Percentiles rank a stretch among this genome's conserved stretches.
phyloP scores from a whole-genome alignment of 1,140 invertebrate species.

The Asbolus verrucosus region DNA sequence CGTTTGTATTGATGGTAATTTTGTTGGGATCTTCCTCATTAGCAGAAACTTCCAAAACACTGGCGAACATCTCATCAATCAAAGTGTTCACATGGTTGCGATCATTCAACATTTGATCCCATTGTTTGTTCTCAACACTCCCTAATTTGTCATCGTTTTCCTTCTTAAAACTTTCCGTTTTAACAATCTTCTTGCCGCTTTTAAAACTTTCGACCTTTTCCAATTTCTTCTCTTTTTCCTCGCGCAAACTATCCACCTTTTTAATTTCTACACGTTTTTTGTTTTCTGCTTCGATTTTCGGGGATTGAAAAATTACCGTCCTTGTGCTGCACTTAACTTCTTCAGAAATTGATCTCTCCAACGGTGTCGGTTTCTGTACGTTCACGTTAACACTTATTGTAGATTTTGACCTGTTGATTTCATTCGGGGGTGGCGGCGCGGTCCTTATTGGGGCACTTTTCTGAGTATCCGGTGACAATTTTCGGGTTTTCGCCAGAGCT shows the following conservation, averaged over 20 bases:
- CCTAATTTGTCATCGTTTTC: background rate
- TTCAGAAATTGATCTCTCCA: conserved; percentile 53
- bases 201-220: conserved; percentile 42
- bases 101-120: conserved; percentile 56
- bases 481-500: conserved; percentile 73
- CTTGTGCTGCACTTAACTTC: conserved; percentile 53
- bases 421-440: conserved; percentile 49
- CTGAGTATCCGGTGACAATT: conserved; percentile 61
- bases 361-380: conserved; percentile 37
- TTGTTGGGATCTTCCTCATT: conserved; percentile 24
- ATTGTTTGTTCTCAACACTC: conserved; percentile 10
- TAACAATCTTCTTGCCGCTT: background rate
- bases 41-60: conserved; percentile 56
- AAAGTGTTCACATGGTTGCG: conserved; percentile 62
- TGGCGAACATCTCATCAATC: conserved; percentile 64
- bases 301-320: conserved; percentile 59
- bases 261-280: conserved; percentile 21
- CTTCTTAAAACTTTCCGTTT: conserved; percentile 17
- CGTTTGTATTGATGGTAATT: background rate
- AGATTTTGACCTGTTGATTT: conserved; percentile 42
- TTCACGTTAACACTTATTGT: conserved; percentile 34
- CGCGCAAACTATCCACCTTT: conserved; percentile 32
- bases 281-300: conserved; percentile 33
- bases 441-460: conserved; percentile 27
- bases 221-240: conserved; percentile 14